Percentiles rank a stretch among this genome's conserved stretches.
Conservation (phyloP, 2,888 invertebrate genomes). For the Poecilobothrus nobilitatus region DNA sequence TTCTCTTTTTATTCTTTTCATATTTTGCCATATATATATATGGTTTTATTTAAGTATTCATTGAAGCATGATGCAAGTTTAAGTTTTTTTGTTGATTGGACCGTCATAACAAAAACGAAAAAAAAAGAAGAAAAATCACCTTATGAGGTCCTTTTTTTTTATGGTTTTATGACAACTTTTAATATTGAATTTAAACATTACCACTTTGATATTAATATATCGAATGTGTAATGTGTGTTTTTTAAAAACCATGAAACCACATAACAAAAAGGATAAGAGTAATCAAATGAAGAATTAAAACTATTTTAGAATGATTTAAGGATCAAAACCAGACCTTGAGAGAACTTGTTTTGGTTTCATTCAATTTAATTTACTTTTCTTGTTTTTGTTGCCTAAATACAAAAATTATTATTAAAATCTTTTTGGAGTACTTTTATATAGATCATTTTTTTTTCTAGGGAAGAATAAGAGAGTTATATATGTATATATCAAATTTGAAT, state of each 20-base stretch:
- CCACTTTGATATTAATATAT: too few species aligned
- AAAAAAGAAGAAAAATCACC: background rate
- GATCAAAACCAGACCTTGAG: background rate
- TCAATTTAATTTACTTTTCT: background rate
- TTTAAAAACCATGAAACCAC: background rate
- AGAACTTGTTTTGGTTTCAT: background rate
- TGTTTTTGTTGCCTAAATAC: background rate
- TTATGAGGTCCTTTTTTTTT: slow-evolving; percentile 3
- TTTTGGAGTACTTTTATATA: background rate
- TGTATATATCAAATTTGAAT: too few species aligned
- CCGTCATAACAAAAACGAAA: background rate
- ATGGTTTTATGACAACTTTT: background rate
- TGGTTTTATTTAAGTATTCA: background rate
- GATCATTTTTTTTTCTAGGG: background rate
- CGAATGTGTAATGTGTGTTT: too few species aligned
- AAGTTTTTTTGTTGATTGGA: background rate
- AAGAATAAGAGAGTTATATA: too few species aligned
- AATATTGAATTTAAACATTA: background rate
- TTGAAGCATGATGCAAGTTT: background rate
- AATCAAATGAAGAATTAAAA: background rate
- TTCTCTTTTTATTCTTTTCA: background rate
- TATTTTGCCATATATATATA: too few species aligned
- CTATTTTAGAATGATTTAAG: background rate
- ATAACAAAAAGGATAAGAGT: background rate
- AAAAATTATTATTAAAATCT: background rate